Evolutionary conservation across 2,888 invertebrate species (phyloP).

Genomic region (Caenorhabditis imperialis): DNA sequence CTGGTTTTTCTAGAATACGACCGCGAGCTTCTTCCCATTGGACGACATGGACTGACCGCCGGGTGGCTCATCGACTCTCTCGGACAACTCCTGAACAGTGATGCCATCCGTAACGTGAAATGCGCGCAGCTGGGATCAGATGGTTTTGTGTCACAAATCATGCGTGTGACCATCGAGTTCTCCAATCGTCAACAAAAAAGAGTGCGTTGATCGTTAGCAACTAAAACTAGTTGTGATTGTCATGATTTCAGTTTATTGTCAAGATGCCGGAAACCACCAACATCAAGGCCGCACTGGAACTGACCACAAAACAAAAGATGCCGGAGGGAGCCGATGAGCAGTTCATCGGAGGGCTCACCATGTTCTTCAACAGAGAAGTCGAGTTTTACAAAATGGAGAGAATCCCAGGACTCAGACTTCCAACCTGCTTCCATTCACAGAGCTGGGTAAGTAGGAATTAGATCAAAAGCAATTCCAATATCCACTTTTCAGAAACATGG

Average conservation of each 20-base stretch:
- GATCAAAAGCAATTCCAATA: neutral
- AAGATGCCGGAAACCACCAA: conserved; percentile 62
- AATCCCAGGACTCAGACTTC: conserved; percentile 50
- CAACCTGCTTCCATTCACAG: conserved; percentile 46
- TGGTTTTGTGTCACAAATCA: conserved; percentile 63
- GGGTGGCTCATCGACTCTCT: conserved; percentile 43
- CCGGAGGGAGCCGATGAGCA: conserved; percentile 57
- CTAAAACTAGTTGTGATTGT: conserved; percentile 16
- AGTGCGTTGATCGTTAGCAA: conserved; percentile 16
- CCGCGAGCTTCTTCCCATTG: conserved; percentile 34
- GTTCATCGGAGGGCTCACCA: conserved; percentile 48
- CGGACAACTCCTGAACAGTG: conserved; percentile 15
- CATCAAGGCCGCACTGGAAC: conserved; percentile 55
- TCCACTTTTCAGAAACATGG: conserved; percentile 24
- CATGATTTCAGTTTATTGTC: conserved; percentile 54
- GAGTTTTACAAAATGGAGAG: conserved; percentile 54
- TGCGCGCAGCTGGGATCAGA: conserved; percentile 53
- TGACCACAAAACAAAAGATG: conserved; percentile 40
- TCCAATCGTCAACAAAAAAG: conserved; percentile 27
- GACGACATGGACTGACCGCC: conserved; percentile 48
- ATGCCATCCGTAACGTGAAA: conserved; percentile 17
- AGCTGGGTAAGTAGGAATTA: conserved; percentile 31
- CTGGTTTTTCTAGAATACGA: conserved; percentile 40
- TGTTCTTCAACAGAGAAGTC: conserved; percentile 60
- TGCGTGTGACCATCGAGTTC: conserved; percentile 44